phyloP scores from a whole-genome alignment of 2,888 invertebrate species.

The Ferdinandea cuprea region DNA sequence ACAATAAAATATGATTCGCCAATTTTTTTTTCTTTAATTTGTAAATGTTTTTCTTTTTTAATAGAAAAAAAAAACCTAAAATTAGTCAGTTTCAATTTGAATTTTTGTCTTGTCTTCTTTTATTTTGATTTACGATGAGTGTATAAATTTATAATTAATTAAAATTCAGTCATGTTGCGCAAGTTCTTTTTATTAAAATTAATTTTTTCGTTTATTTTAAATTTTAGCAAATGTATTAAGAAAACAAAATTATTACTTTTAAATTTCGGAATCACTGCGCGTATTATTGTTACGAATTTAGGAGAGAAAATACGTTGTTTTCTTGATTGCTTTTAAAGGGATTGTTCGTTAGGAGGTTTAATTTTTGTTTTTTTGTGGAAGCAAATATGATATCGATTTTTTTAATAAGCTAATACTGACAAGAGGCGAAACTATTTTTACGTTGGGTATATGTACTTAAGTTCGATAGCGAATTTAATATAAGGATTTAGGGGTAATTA shows the following conservation, averaged over 20 bases:
- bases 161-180: conserved; percentile 73
- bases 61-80: conserved; percentile 57
- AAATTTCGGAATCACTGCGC: conserved; percentile 63
- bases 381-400: conserved; percentile 46
- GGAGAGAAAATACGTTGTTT: conserved; percentile 29
- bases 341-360: conserved; percentile 49
- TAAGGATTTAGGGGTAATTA: no score
- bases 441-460: no score
- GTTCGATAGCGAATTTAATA: no score
- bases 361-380: conserved; percentile 52
- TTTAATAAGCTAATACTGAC: conserved; percentile 38
- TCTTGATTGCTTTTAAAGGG: conserved; percentile 65
- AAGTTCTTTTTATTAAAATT: conserved; percentile 35
- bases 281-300: conserved; percentile 56
- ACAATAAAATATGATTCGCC: conserved; percentile 53
- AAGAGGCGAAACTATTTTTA: conserved; percentile 1
- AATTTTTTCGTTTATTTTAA: conserved; percentile 23
- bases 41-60: conserved; percentile 41
- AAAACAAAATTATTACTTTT: conserved; percentile 43
- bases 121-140: conserved; percentile 66
- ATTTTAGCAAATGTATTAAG: background rate
- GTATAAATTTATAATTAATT: conserved; percentile 70
- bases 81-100: conserved; percentile 63
- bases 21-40: conserved; percentile 47
- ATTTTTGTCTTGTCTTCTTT: conserved; percentile 46